Percentiles rank a stretch among this genome's conserved stretches.
phyloP scores from a whole-genome alignment of 2,797 vertebrate species.

The Luscinia megarhynchos region DNA sequence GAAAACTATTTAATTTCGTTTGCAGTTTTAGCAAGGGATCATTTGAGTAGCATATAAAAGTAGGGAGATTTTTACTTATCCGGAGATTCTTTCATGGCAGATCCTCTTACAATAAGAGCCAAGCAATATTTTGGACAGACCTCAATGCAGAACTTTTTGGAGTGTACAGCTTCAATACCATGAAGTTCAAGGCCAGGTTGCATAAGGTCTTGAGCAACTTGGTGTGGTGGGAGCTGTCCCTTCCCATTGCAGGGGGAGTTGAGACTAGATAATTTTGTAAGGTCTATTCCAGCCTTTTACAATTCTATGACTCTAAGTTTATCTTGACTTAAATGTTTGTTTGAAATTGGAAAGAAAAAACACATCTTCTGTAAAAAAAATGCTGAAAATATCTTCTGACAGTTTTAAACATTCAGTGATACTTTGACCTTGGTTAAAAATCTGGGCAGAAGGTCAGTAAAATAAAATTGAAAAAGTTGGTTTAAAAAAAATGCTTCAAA shows the following conservation, averaged over 20 bases:
- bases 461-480: not conserved
- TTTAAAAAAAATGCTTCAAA: not conserved
- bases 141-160: not conserved
- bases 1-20: constrained; percentile 3
- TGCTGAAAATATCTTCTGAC: not conserved
- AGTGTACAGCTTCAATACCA: not conserved
- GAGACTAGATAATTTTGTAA: not conserved
- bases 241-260: not conserved
- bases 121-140: not conserved
- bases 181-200: not conserved
- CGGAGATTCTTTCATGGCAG: not conserved
- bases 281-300: not conserved
- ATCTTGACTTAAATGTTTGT: not conserved
- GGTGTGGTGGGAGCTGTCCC: not conserved
- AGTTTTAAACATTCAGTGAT: not conserved
- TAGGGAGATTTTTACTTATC: not conserved
- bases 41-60: not conserved
- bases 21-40: not conserved
- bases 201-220: not conserved
- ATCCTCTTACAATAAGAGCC: not conserved
- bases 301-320: not conserved
- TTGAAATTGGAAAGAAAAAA: not conserved
- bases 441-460: not conserved
- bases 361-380: not conserved
- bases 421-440: not conserved